Conservation (phyloP, 2,888 invertebrate genomes). For the Julus scandinavius region DNA sequence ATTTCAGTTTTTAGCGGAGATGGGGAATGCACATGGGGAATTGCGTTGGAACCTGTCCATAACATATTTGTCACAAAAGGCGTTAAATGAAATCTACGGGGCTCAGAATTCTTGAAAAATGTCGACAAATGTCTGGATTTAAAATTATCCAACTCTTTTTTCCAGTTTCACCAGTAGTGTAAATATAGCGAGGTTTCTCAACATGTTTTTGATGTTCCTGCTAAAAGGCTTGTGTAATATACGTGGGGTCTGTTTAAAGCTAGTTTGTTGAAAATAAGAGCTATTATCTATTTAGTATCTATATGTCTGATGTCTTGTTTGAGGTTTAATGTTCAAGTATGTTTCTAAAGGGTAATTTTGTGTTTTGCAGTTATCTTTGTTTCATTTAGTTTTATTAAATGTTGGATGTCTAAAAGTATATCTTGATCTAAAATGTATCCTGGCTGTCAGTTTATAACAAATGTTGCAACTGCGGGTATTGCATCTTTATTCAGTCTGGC, state of each 20-base stretch:
- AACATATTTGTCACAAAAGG: slow-evolving; percentile 46
- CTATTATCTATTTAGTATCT: too few relatives aligned
- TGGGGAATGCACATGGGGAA: slow-evolving; percentile 29
- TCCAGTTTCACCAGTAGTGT: neutral
- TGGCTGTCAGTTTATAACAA: too few relatives aligned
- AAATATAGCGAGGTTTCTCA: neutral
- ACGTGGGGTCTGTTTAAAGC: neutral
- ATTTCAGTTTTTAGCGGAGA: neutral
- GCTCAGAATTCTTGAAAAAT: neutral
- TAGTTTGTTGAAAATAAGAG: neutral
- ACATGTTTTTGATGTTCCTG: neutral
- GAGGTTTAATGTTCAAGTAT: too few relatives aligned
- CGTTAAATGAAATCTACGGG: slow-evolving; percentile 46
- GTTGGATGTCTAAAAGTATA: too few relatives aligned
- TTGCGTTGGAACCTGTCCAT: slow-evolving; percentile 31
- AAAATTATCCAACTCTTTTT: neutral
- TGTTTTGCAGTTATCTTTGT: too few relatives aligned
- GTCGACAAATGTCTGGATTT: neutral
- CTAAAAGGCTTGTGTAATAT: neutral
- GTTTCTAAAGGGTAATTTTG: too few relatives aligned
- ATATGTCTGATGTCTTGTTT: too few relatives aligned
- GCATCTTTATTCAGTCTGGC: too few relatives aligned
- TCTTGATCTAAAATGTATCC: too few relatives aligned
- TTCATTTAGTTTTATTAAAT: too few relatives aligned
- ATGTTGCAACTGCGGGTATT: too few relatives aligned